Conservation (phyloP, 2,797 vertebrate genomes). For the Thaleichthys pacificus region DNA sequence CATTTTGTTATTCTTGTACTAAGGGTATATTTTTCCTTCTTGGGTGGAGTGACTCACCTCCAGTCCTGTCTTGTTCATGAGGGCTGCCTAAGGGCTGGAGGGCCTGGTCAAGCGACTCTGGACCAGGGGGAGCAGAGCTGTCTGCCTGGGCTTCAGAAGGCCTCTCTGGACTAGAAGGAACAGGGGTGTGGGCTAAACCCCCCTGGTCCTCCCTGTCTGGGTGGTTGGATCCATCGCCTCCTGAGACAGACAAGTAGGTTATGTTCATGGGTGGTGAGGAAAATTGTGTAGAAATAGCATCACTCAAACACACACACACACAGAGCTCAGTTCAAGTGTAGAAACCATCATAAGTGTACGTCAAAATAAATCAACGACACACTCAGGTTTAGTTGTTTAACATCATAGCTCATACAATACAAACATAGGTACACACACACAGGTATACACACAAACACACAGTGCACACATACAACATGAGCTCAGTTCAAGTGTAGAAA, state of each 20-base stretch:
- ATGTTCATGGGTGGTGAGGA: too few relatives aligned
- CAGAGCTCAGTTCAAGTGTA: not conserved
- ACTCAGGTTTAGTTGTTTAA: too few relatives aligned
- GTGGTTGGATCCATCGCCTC: not conserved
- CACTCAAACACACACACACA: too few relatives aligned
- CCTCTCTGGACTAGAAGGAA: not conserved
- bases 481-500: not conserved
- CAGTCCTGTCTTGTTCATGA: constrained; percentile 26
- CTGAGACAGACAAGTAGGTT: not conserved
- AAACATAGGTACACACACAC: too few relatives aligned
- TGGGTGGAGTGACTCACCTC: constrained; percentile 34
- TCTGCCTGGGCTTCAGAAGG: constrained; percentile 19
- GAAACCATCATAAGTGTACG: not conserved
- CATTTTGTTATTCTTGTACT: not conserved
- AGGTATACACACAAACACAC: too few relatives aligned
- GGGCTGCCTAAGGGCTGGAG: constrained; percentile 13
- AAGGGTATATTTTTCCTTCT: too few relatives aligned
- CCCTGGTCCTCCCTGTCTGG: not conserved
- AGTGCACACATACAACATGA: too few relatives aligned
- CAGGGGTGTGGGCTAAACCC: constrained; percentile 4
- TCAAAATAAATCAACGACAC: too few relatives aligned
- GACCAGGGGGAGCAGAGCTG: not conserved
- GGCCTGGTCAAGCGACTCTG: not conserved
- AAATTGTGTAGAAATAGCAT: too few relatives aligned
- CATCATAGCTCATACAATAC: too few relatives aligned